Evolutionary conservation across 2,888 invertebrate species (phyloP), one percentile per base, ranked within the genome.

Genomic region (Erannis defoliaria): DNA sequence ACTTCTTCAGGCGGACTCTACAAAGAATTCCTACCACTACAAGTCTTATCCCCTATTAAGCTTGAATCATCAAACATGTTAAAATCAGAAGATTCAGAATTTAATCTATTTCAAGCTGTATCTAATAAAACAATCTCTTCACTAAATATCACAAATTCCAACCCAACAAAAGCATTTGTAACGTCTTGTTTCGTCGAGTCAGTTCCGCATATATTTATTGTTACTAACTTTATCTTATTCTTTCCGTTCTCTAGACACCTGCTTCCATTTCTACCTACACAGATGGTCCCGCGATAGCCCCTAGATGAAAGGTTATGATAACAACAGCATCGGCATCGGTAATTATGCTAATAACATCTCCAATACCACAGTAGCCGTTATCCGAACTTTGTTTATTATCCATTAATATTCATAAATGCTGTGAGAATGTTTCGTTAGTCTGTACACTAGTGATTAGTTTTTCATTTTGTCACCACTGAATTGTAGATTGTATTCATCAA

Each of bases 371-470:
- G 71, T 71, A 71, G 68, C 71, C 64, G 68, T 71, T 71, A 68
- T 64, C 62, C 66, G 64, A 66, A 67, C 64, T 64, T 68, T 68
- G 68, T 71, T 71, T 71, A 69, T 66, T 60, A 62, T 23, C 55
- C 48, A 62, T 69, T 67, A 69, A 71, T 71, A 71, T 71, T 68
- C 71, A 69, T 71, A 71, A 68, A 70, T 61, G 66, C 67, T 67
- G 67, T 59, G 68, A 68, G 68, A 71, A 71, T 67, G 55, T 51
- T 65, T 62, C 43, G 53, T 68, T 64, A 66, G 59, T 64, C 59
- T 49, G 43, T 64, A 70, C 67, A 61, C 58, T 58, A 40, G 60
- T 16, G 62, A 70, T 70, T 70, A 70, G 66, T 61, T 48, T 61
- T 62, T 64, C 61, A 64, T 70, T 64, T 64, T 63, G 64, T 61